Evolutionary conservation across 2,113 vertebrate genomes (phyloP), one percentile per base, ranked within the genome.

Genomic region (Hydrochoerus hydrochaeris): DNA sequence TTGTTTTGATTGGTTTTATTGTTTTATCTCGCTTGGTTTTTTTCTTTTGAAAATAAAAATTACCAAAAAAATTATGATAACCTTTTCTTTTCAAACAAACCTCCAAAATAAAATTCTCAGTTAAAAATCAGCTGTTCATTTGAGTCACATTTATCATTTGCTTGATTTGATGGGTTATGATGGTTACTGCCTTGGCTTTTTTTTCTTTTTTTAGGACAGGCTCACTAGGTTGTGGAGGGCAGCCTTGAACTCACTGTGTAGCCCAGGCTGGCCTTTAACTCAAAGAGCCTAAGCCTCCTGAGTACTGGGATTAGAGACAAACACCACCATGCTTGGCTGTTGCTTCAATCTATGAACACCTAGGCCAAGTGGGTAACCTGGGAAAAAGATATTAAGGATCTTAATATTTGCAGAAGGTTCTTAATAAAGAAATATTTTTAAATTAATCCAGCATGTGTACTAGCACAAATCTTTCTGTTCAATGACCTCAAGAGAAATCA

Each of bases 391-490:
- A 75, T 44, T 75, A 10, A 44, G 22, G 22, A 75, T 75, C 71
- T 75, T 75, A 96, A 87, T 62, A 82, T 80, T 73, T 90, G 19
- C 69, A 94, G 49, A 95, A 95, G 94, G 93, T 22, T 35, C 41
- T 62, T 17, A 54, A 86, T 13, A 77, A 81, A 92, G 11, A 19
- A 71, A 8, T 80, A 65, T 41, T 30, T 62, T 71, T 41, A 19
- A 63, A 89, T n/a, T 91, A 73, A 88, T 26, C 80, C 3, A 80
- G 28, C 57, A 81, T 71, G 57, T n/a, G 14, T 90, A 57, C 54
- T 57, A 57, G 16, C 54, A 57, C 54, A 57, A 57, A 57, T 57
- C 16, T 57, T 57, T 57, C 54, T 57, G 11, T 57, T 57, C 54
- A 57, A 57, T 57, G 54, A 57, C 54, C 13, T 57, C 54, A n/a